phyloP scores from a whole-genome alignment of 2,113 vertebrate genomes.

The Xiphorhynchus elegans region DNA sequence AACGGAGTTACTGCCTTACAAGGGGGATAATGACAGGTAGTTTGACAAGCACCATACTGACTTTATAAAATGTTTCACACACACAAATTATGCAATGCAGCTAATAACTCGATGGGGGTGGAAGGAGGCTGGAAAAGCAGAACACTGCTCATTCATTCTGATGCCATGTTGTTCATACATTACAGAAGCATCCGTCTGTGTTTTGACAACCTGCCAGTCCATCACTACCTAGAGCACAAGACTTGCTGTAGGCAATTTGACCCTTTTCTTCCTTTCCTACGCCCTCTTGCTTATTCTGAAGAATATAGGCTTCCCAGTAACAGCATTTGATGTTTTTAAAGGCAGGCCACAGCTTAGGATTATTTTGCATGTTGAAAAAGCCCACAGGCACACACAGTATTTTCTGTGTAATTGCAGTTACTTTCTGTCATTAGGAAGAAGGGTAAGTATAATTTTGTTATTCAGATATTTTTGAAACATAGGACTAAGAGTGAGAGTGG shows the following conservation, averaged over 20 bases:
- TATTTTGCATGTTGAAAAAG: constrained; percentile 18
- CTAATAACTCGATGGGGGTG: not conserved
- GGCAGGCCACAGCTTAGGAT: not conserved
- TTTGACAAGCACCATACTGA: constrained; percentile 55
- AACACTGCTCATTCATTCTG: constrained; percentile 27
- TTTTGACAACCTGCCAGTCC: constrained; percentile 62
- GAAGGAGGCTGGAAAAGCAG: constrained; percentile 31
- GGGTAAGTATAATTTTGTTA: not conserved
- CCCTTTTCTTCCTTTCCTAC: constrained; percentile 48
- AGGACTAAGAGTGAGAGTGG: not conserved
- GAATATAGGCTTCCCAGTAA: not conserved
- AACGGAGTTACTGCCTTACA: constrained; percentile 15
- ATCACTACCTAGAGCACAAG: constrained; percentile 24
- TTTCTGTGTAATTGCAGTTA: not conserved
- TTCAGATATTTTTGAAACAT: not conserved
- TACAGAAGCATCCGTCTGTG: not conserved
- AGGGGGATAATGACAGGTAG: constrained; percentile 42
- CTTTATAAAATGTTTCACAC: constrained; percentile 44
- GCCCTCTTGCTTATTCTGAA: constrained; percentile 18
- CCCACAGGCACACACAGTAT: not conserved
- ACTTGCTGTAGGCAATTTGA: constrained; percentile 44
- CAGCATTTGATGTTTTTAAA: constrained; percentile 12
- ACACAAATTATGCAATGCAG: constrained; percentile 51
- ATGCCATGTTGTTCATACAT: not conserved
- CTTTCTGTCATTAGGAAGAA: not conserved